A percentile compares a stretch with the other conserved stretches of the same genome.
phyloP scores from a whole-genome alignment of 37 sponge, comb jelly and placozoan genomes.

The Axinella damicornis region DNA sequence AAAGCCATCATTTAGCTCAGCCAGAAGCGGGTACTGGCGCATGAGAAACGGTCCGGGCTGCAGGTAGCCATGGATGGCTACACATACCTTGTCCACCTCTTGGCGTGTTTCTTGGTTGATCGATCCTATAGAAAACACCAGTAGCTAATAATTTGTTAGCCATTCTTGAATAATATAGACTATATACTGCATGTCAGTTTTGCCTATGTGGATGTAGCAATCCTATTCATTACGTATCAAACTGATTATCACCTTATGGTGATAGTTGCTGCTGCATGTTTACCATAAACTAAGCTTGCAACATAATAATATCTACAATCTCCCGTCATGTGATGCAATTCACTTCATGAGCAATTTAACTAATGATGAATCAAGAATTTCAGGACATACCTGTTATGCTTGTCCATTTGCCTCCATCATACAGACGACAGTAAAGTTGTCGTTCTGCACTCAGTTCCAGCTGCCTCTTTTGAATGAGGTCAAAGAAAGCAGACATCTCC shows the following conservation, averaged over 20 bases:
- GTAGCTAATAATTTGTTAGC: neutral
- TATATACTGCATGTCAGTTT: no score
- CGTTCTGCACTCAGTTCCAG: constrained; percentile 6
- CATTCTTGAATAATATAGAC: no score
- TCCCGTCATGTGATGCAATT: no score
- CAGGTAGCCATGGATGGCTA: neutral
- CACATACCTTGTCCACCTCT: neutral
- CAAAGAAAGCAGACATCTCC: constrained; percentile 6
- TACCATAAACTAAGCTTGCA: no score
- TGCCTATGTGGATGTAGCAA: no score
- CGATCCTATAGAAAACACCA: neutral
- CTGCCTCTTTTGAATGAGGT: constrained; percentile 1
- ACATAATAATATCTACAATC: no score
- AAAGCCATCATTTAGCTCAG: constrained; percentile 13
- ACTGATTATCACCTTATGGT: no score
- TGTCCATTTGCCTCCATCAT: constrained; percentile 19
- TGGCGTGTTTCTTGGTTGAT: neutral
- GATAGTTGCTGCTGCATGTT: no score
- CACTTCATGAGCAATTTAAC: neutral
- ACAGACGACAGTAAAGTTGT: constrained; percentile 5
- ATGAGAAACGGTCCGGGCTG: neutral
- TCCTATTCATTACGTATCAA: no score
- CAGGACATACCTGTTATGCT: constrained; percentile 1
- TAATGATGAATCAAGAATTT: neutral
- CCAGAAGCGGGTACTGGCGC: neutral